Base-by-base conservation (phyloP, 2,888 invertebrate genomes). In the Cheilosia soror region DNA sequence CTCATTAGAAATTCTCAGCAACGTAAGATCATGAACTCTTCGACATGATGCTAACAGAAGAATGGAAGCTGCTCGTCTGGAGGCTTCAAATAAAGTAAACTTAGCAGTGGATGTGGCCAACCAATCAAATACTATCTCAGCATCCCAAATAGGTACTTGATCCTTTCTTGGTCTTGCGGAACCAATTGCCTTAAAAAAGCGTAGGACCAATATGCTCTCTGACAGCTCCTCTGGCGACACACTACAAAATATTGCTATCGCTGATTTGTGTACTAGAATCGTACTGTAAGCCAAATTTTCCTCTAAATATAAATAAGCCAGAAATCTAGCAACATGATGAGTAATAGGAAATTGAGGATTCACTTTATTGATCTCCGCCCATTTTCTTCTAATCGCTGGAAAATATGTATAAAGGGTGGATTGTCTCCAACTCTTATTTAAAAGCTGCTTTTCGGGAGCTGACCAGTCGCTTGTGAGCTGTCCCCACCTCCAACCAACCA, bases 401-500 rank as follows among this genome's bases (percentile, higher is more conserved):
- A 40, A 72, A 20, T 79, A 68, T 29, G 65, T 75, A 15, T 51
- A 37, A 5, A 75, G 40, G 2, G 66, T 80, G 9, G 62, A 80
- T 53, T 29, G 4, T 37, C 62, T 80, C 80, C 68, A 80, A 29
- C 73, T 75, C 20, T 33, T 27, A 62, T 20, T 75, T 2, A 80
- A 63, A 55, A 80, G 66, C 13, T 72, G 53, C n/a, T 58, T 63
- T 27, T 72, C 79, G 6, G 65, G 20, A 9, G 4, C 31, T 42
- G 68, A 75, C 60, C 80, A 68, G 3, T 62, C 25, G 33, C 40
- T 29, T 60, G 55, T 58, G 13, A 75, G 13, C 4, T 63, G 5
- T 13, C 60, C 53, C 68, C 68, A 77, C 55, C 68, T 68, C 76
- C 78, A 78, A 78, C 58, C 51, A 71, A 71, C 63, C 65, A 78